These are phyloP conservation scores for Macrobrachium rosenbergii DNA, from an alignment of 1,140 invertebrate genomes.

Conservation along the genomic window DNA sequence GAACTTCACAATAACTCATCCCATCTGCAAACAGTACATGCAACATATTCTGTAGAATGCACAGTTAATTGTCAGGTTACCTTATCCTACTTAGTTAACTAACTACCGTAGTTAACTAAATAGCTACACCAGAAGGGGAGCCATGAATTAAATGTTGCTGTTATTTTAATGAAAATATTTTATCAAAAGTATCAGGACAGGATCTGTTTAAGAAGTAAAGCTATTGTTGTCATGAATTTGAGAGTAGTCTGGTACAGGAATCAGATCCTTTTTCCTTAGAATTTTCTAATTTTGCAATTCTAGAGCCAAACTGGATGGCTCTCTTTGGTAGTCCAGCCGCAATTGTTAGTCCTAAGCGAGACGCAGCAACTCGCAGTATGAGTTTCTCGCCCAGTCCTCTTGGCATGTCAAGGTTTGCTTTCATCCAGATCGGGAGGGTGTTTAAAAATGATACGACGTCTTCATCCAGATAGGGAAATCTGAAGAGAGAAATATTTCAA, in stretches of 20 bases:
- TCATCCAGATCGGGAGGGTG: slow-evolving; percentile 80
- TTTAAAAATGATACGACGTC: slow-evolving; percentile 83
- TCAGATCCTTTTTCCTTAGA: slow-evolving; percentile 90
- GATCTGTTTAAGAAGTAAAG: background rate
- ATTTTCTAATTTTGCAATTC: slow-evolving; percentile 86
- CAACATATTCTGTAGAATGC: too few relatives aligned
- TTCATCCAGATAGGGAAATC: slow-evolving; percentile 97
- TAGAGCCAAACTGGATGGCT: slow-evolving; percentile 98
- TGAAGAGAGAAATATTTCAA: slow-evolving; percentile 71
- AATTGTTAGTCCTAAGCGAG: slow-evolving; percentile 78
- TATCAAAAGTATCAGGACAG: background rate
- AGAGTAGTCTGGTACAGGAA: slow-evolving; percentile 72
- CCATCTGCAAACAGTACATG: too few relatives aligned
- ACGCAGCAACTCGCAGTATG: slow-evolving; percentile 84
- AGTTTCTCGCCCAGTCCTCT: slow-evolving; percentile 87
- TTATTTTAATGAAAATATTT: too few relatives aligned
- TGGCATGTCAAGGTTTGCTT: slow-evolving; percentile 73
- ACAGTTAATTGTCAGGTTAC: too few relatives aligned
- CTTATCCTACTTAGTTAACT: too few relatives aligned
- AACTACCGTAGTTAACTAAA: too few relatives aligned
- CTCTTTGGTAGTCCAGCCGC: slow-evolving; percentile 83
- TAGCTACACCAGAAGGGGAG: too few relatives aligned
- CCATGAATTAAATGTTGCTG: too few relatives aligned
- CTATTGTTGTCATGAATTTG: background rate
- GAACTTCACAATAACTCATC: too few relatives aligned